Evolutionary conservation across 2,113 vertebrate species (phyloP).

Genomic region (Oriolus oriolus): DNA sequence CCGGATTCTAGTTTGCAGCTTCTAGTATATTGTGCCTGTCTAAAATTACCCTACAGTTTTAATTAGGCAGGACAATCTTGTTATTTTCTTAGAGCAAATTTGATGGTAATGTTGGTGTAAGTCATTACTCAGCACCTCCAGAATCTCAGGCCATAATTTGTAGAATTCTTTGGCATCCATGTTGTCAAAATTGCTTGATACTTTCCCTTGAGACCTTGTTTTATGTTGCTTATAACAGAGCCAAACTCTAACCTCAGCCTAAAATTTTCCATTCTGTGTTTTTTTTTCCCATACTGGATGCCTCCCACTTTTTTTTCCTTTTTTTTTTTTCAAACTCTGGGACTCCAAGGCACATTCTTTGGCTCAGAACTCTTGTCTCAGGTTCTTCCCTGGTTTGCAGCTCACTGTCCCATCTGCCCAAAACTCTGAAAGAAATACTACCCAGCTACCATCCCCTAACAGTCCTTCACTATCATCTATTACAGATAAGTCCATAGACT

Average conservation of each 20-base stretch:
- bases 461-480: not conserved
- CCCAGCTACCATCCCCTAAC: not conserved
- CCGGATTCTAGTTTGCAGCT: not conserved
- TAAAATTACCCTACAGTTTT: not conserved
- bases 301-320: not conserved
- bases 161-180: not conserved
- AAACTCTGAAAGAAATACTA: not conserved
- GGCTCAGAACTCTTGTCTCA: not conserved
- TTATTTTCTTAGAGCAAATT: not conserved
- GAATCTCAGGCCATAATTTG: not conserved
- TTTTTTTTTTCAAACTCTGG: not conserved
- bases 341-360: not conserved
- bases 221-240: not conserved
- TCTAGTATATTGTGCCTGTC: not conserved
- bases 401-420: not conserved
- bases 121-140: conserved; percentile 29
- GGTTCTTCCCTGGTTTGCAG: not conserved
- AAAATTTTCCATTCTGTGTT: conserved; percentile 19
- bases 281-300: not conserved
- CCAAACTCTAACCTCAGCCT: conserved; percentile 9
- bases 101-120: not conserved
- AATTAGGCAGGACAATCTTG: not conserved
- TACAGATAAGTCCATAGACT: not conserved
- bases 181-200: not conserved
- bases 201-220: conserved; percentile 21